A percentile compares a stretch with the other conserved stretches of the same genome.
Evolutionary conservation across 1,140 invertebrate species (phyloP).

Genomic region (Drosophila parabipectinata): DNA sequence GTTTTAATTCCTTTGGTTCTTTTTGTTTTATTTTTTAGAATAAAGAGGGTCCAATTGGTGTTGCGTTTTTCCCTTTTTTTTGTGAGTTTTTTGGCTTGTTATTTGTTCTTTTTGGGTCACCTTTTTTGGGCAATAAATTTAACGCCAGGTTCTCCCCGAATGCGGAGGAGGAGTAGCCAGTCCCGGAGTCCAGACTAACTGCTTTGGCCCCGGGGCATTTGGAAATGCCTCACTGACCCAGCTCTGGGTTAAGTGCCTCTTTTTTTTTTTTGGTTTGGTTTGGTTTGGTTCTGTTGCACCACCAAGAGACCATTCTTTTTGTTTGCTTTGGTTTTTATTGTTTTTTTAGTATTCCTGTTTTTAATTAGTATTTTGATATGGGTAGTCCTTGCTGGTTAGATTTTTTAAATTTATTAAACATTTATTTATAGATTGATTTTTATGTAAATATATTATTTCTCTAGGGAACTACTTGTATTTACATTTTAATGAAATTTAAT

Average conservation of each 20-base stretch:
- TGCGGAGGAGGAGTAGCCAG: conserved; percentile 9
- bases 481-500: too few species aligned
- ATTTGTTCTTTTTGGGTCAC: conserved; percentile 42
- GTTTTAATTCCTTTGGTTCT: conserved; percentile 55
- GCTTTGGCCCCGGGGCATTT: conserved; percentile 27
- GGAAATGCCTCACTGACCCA: conserved; percentile 51
- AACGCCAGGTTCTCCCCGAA: conserved; percentile 49
- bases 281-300: background rate
- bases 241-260: background rate
- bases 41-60: background rate
- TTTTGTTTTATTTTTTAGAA: too few species aligned
- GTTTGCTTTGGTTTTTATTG: background rate
- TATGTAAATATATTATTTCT: too few species aligned
- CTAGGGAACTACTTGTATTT: too few species aligned
- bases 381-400: too few species aligned
- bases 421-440: too few species aligned
- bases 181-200: conserved; percentile 28
- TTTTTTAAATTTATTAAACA: too few species aligned
- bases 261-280: background rate
- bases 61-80: background rate
- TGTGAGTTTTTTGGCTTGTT: background rate
- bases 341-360: too few species aligned
- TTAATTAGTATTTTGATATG: too few species aligned
- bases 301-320: background rate
- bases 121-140: conserved; percentile 67